Evolutionary conservation across 1,140 invertebrate genomes (phyloP).

Genomic region (Coelopa frigida): DNA sequence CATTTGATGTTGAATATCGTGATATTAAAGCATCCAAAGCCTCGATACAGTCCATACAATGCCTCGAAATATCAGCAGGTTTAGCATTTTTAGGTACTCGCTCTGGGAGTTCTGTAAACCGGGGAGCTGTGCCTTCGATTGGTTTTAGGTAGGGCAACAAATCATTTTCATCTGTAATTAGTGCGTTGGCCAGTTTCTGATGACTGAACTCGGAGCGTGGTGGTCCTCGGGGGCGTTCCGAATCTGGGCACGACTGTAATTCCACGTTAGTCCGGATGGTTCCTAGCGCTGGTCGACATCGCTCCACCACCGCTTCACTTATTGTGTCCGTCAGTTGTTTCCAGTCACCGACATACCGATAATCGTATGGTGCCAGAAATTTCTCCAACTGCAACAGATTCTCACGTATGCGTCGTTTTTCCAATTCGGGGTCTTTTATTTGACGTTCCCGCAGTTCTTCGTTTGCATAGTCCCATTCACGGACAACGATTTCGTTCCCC

Average conservation of each 20-base stretch:
- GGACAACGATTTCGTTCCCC: constrained; percentile 74
- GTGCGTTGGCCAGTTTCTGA: constrained; percentile 15
- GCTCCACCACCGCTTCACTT: constrained; percentile 48
- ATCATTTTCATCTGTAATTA: constrained; percentile 58
- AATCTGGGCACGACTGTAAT: constrained; percentile 56
- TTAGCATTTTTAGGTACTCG: constrained; percentile 69
- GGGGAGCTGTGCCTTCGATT: constrained; percentile 67
- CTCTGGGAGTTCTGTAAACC: constrained; percentile 71
- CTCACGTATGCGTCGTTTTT: constrained; percentile 55
- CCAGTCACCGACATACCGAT: constrained; percentile 83
- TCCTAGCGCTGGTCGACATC: constrained; percentile 56
- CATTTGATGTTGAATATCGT: constrained; percentile 53
- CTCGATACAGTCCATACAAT: constrained; percentile 79
- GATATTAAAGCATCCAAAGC: constrained; percentile 61
- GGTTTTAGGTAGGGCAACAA: constrained; percentile 76
- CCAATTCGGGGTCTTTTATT: constrained; percentile 44
- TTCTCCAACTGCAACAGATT: constrained; percentile 73
- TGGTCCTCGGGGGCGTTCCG: constrained; percentile 52
- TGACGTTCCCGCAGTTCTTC: constrained; percentile 60
- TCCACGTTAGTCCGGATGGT: constrained; percentile 64
- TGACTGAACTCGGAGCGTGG: constrained; percentile 10
- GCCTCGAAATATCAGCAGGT: constrained; percentile 76
- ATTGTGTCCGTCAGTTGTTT: constrained; percentile 70
- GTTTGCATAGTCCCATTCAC: constrained; percentile 69
- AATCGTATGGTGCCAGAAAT: constrained; percentile 86